phyloP scores from a whole-genome alignment of 2,888 invertebrate species.

The Geophilus truncorum region DNA sequence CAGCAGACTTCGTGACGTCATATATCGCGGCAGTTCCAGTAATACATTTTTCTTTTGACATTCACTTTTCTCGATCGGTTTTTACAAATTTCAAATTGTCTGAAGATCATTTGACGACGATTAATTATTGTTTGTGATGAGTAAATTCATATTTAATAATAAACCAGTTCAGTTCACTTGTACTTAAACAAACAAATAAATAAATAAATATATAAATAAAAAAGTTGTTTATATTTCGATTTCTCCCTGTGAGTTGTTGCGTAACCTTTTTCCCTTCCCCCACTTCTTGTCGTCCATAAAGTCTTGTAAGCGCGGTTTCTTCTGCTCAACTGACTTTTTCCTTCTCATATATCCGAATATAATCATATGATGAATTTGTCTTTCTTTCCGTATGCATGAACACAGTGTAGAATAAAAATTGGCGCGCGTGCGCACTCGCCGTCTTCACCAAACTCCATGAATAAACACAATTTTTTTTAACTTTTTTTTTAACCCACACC shows the following conservation, averaged over 20 bases:
- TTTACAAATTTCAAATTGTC: too few relatives aligned
- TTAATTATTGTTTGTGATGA: too few relatives aligned
- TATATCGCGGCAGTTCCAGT: too few relatives aligned
- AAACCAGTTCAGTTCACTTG: too few relatives aligned
- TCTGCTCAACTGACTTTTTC: not conserved
- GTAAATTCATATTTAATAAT: too few relatives aligned
- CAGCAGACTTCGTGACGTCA: too few relatives aligned
- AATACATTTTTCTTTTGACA: too few relatives aligned
- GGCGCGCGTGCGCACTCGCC: too few relatives aligned
- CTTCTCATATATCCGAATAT: not conserved
- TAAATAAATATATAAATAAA: too few relatives aligned
- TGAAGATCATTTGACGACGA: too few relatives aligned
- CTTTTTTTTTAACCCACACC: not conserved
- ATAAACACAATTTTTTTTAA: not conserved
- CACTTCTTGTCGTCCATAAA: not conserved
- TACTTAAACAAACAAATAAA: too few relatives aligned
- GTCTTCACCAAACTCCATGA: not conserved
- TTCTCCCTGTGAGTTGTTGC: not conserved
- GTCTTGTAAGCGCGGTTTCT: not conserved
- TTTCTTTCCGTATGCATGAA: not conserved
- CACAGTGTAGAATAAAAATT: not conserved
- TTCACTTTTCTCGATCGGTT: too few relatives aligned
- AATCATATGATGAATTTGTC: not conserved
- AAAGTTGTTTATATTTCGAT: not conserved
- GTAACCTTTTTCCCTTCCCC: not conserved